Base-by-base conservation (phyloP, 2,888 invertebrate genomes). In the Trachelus iudaicus region DNA sequence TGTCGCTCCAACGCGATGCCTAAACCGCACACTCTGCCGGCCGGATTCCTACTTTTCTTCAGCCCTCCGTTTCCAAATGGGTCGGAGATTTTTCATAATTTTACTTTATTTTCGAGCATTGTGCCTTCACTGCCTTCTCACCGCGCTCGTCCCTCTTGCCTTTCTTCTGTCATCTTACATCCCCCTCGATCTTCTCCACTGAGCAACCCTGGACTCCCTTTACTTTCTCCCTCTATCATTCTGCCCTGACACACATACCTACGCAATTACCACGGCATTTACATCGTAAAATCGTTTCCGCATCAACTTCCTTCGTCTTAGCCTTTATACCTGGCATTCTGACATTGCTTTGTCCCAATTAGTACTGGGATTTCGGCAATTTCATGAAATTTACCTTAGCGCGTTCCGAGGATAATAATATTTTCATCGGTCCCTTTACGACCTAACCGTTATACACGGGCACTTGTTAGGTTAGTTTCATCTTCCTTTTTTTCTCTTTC, bases 151-250 rank as follows among this genome's bases (percentile, higher is more conserved):
- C 56, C 23, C 23, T 56, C 23, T 23, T 9, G 23, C 56, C 23
- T 15, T 23, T 56, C 23, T 56, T 2, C 23, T 56, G 56, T 56
- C 23, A 56, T 56, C 56, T 56, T 56, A 56, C 56, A 9, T 23
- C 23, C 23, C 15, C 40, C 40, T 15, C 56, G 56, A 56, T 6
- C 56, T 23, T 56, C 56, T 9, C 56, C 9, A 56, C 23, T 2
- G 56, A 56, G 56, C 23, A 9, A 9, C 23, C 9, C 23, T 9
- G 68, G 75, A 30, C 75, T 76, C 75, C 34, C 73, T 40, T 33
- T 34, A 37, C 40, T 75, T 76, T 34, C 69, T 40, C 35, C 34
- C 31, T 69, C 56, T 35, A 73, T 69, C n/a, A 31, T 30, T 80
- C 78, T 69, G 34, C 34, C 31, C 56, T 23, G 23, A 56, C 9